Evolutionary conservation across 2,797 vertebrate genomes (phyloP).

Genomic region (Myioborus melanocephalus): DNA sequence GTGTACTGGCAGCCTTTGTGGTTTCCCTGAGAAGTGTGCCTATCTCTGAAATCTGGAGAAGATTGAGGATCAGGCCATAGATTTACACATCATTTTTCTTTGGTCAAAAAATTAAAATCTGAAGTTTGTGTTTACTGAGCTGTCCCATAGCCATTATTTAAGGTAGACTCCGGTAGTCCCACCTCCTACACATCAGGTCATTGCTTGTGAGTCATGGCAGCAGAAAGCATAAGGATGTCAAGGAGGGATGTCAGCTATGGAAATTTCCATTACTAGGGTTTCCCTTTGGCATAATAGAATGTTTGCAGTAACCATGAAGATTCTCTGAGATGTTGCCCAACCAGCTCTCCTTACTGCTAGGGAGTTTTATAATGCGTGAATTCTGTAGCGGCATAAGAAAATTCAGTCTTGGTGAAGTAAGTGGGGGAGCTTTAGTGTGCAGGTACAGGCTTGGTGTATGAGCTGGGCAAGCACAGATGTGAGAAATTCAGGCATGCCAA

Average conservation of each 20-base stretch:
- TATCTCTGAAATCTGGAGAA: not conserved
- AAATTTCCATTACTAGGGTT: constrained; percentile 55
- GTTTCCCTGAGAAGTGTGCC: not conserved
- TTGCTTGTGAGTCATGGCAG: not conserved
- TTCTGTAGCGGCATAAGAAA: not conserved
- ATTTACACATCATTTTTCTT: not conserved
- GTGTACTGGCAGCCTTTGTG: not conserved
- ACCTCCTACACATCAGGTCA: not conserved
- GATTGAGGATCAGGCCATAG: not conserved
- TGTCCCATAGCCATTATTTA: not conserved
- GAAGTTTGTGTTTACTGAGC: not conserved
- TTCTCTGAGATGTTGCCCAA: not conserved
- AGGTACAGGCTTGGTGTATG: not conserved
- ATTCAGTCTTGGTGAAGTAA: not conserved
- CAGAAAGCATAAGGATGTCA: constrained; percentile 7
- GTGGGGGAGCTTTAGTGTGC: not conserved
- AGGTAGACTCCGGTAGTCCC: not conserved
- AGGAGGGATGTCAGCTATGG: constrained; percentile 7
- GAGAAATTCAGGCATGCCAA: not conserved
- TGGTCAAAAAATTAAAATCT: not conserved
- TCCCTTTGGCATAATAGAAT: constrained; percentile 1
- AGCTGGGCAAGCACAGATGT: not conserved
- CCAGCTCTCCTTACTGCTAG: not conserved
- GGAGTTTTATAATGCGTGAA: not conserved
- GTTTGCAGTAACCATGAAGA: not conserved